Base-by-base conservation (phyloP, 2,797 vertebrate species). In the Novumbra hubbsi region DNA sequence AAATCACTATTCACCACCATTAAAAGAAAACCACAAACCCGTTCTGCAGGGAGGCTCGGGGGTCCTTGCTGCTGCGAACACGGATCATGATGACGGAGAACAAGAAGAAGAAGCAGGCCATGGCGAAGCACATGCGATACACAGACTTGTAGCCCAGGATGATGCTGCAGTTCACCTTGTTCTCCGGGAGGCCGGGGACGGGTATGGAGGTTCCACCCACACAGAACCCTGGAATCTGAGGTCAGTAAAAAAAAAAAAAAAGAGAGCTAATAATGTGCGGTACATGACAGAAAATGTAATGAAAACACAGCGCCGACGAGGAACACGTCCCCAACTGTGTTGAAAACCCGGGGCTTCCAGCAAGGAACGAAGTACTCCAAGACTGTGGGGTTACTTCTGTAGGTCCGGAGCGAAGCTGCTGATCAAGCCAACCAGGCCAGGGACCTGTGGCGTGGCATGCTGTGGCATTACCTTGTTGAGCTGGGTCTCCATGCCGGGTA, bases 91-190 rank as follows among this genome's bases (percentile, higher is more conserved):
- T 75, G 82, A 88, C 0, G 17, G 91, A 88, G 19, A 97, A 97
- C n/a, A 98, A 90, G 89, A 92, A 92, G 92, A 97, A 98, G 87
- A 98, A 98, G 79, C 94, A 93, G 0, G 96, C 90, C 78, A 89
- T 92, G 76, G 96, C 92, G 0, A 98, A 98, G 87, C 96, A 96
- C 94, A 98, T 93, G 77, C 96, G 95, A 79, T 98, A 98, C 83
- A 96, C 96, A 0, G 96, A 95, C 28, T 96, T 96, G 85, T 95
- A 94, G 76, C 96, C 97, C 7, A 98, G 93, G 32, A 98, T 90
- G 77, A 96, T 71, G 64, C 94, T 79, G 49, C 97, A 98, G 90
- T 96, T 88, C 0, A 96, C 80, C 0, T 83, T 83, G 77, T 87
- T 90, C 38, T 92, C 76, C 5, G 41, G 41, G 0, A 90, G 2